phyloP scores from a whole-genome alignment of 1,140 invertebrate species.

The Pseudomyrmex cubaensis region DNA sequence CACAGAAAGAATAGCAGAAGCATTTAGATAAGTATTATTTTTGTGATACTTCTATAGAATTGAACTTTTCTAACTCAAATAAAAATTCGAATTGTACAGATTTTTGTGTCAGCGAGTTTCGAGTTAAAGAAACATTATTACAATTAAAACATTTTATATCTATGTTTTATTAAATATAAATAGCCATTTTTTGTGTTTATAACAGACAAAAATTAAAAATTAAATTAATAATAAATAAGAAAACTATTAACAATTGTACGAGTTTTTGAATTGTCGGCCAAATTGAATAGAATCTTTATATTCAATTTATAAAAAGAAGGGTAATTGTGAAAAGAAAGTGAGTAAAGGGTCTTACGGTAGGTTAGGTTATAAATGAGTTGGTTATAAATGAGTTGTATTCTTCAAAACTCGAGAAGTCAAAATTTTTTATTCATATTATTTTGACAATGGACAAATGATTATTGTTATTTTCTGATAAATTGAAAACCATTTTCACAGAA shows the following conservation, averaged over 20 bases:
- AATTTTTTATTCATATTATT: background rate
- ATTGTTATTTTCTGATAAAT: constrained; percentile 70
- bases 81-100: too few relatives aligned
- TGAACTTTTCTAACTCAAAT: too few relatives aligned
- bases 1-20: background rate
- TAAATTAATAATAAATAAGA: too few relatives aligned
- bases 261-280: background rate
- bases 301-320: too few relatives aligned
- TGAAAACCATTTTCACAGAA: background rate
- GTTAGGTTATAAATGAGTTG: constrained; percentile 8
- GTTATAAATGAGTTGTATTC: constrained; percentile 68
- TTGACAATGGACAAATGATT: constrained; percentile 73
- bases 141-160: too few relatives aligned
- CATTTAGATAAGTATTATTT: background rate
- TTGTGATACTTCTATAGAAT: background rate
- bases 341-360: constrained; percentile 7
- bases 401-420: constrained; percentile 46
- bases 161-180: too few relatives aligned
- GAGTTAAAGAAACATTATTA: too few relatives aligned
- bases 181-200: too few relatives aligned
- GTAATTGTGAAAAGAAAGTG: too few relatives aligned
- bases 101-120: too few relatives aligned
- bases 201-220: background rate
- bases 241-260: background rate
- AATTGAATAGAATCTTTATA: too few relatives aligned